Evolutionary conservation across 2,888 invertebrate genomes (phyloP).

Genomic region (Euzophera pinguis): DNA sequence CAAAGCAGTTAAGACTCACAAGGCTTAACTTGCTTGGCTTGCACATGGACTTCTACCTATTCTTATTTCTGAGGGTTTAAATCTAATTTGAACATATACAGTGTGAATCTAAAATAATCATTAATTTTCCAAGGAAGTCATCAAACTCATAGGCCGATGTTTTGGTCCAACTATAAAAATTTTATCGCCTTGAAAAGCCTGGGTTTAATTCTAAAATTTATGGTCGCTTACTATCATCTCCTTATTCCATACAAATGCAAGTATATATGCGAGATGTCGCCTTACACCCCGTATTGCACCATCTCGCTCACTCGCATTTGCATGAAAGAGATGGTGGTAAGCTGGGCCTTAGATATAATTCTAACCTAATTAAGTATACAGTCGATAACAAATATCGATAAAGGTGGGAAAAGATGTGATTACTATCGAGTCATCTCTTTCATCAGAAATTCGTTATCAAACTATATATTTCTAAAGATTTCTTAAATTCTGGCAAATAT

Average conservation of each 20-base stretch:
- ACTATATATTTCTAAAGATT: slow-evolving; percentile 17
- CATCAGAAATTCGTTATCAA: slow-evolving; percentile 34
- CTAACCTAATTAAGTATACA: slow-evolving; percentile 20
- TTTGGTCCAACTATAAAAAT: slow-evolving; percentile 4
- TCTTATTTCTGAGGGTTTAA: no score
- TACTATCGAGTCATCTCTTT: slow-evolving; percentile 19
- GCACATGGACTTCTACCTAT: no score
- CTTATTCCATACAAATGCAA: no score
- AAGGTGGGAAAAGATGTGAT: slow-evolving; percentile 26
- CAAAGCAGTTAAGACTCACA: no score
- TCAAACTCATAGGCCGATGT: slow-evolving; percentile 16
- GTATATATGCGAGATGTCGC: no score
- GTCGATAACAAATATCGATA: slow-evolving; percentile 24
- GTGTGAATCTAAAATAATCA: slow-evolving; percentile 8
- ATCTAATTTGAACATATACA: slow-evolving; percentile 20
- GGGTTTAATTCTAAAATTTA: slow-evolving; percentile 13
- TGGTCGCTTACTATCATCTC: no score
- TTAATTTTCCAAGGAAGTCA: not conserved
- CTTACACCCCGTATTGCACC: no score
- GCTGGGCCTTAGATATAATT: slow-evolving; percentile 25
- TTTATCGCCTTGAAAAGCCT: not conserved
- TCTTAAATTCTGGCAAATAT: slow-evolving; percentile 15
- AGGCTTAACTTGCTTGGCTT: no score
- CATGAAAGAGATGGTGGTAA: no score
- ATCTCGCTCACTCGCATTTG: no score